These are phyloP conservation scores for Malaclemys terrapin DNA, from an alignment of 2,113 vertebrate species.

Conservation along the genomic window DNA sequence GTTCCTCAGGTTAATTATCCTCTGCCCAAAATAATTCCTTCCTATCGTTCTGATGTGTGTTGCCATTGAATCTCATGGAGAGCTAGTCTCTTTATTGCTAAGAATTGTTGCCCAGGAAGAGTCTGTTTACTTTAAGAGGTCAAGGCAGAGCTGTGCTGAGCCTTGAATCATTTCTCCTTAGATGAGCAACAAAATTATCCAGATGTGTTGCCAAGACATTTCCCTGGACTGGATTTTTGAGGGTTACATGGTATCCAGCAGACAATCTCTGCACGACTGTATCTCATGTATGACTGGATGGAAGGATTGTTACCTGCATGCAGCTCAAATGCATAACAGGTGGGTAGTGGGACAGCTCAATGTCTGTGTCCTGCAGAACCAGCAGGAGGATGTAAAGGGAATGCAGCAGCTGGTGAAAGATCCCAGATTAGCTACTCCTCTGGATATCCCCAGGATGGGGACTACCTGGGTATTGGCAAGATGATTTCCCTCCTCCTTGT, in stretches of 20 bases:
- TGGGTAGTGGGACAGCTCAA: slow-evolving; percentile 63
- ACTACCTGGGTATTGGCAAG: neutral
- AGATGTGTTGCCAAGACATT: slow-evolving; percentile 81
- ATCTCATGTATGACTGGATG: slow-evolving; percentile 86
- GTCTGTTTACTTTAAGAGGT: neutral
- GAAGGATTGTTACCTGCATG: slow-evolving; percentile 82
- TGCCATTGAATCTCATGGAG: neutral
- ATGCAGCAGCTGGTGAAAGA: too few species aligned
- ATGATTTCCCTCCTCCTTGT: neutral
- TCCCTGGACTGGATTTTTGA: slow-evolving; percentile 87
- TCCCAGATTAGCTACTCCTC: neutral
- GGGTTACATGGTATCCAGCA: slow-evolving; percentile 85
- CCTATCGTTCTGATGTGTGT: neutral
- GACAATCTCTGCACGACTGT: slow-evolving; percentile 81
- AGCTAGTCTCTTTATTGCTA: neutral
- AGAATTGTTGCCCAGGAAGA: neutral
- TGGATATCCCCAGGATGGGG: neutral
- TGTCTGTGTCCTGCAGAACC: neutral
- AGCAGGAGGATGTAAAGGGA: too few species aligned
- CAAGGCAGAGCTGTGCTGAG: neutral
- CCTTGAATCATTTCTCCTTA: slow-evolving; percentile 9
- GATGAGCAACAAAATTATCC: slow-evolving; percentile 90
- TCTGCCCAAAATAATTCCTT: neutral
- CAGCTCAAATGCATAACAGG: slow-evolving; percentile 81
- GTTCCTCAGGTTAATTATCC: neutral